Evolutionary conservation across 2,888 invertebrate species (phyloP), one percentile per base, ranked within the genome.

Genomic region (Anagyrus pseudococci): DNA sequence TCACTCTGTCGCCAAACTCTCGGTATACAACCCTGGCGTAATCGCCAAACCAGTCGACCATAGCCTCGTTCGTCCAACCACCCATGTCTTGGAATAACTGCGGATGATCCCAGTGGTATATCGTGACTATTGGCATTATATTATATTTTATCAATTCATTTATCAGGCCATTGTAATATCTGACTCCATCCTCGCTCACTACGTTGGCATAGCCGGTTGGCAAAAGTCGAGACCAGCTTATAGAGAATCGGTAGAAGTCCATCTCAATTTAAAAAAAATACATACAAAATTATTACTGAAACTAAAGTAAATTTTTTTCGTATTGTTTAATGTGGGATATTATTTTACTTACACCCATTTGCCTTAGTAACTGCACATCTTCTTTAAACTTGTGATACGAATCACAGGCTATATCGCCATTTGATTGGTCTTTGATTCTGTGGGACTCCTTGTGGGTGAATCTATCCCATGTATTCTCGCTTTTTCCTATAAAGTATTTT

Each of bases 51-150:
- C 85, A 87, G 26, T 86, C 84, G 0, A 84, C 84, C 46, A 87
- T 83, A 7, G 83, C 67, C 0, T 86, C 84, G 73, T 88, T 89
- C 19, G 86, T 83, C 88, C 88, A 89, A 0, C 88, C 89, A 0
- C 88, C 88, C 53, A 88, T 78, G 1, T 88, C 74, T 50, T 87
- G 84, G 15, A 87, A 75, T 4, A 73, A 55, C 71, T 87, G 85
- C 0, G 88, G 88, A 55, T 88, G 80, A 74, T 89, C 88, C 86
- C 87, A 88, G 72, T 89, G 89, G 80, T 87, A 88, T 52, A 90
- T 82, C 0, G 88, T 88, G 4, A 87, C 84, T 58, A 87, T 72
- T 0, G 90, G 89, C 56, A 79, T 73, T 53, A 92, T 87, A 19
- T 80, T 87, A 67, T 88, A 86, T 60, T 81, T 85, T 15, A 78